Base-by-base conservation (phyloP, 2,113 vertebrate species). In the Lonchura striata region DNA sequence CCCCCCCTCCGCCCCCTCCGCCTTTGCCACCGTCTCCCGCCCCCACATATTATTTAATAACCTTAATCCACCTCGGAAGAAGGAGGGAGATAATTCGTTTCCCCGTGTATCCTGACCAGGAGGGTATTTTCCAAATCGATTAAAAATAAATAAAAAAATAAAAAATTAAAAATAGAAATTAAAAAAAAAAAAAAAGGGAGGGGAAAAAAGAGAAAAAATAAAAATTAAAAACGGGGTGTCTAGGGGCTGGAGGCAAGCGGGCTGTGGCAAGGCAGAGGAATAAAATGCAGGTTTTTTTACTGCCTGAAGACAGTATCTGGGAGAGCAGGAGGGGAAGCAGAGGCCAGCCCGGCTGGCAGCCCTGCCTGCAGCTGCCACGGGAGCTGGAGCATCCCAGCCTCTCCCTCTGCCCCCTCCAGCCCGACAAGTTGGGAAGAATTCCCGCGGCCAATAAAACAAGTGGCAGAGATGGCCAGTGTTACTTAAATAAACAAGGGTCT, bases 401-500 rank as follows among this genome's bases (percentile, higher is more conserved):
- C 79, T 87, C 17, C 91, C 95, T 81, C 39, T 82, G 90, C 85
- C 88, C 57, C 71, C 96, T 93, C 85, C 50, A 4, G 94, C 90
- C 94, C 82, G 84, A 86, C 92, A 91, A 97, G 97, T 96, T 94
- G 54, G 87, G 90, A 90, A 82, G 94, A 91, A 97, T 95, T 90
- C 93, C 37, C 50, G 65, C 68, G 93, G 93, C 97, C 98, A 97
- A 97, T 96, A 97, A 97, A 97, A 90, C 96, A 88, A 95, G 94
- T 77, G 96, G 97, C 96, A 88, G 97, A 96, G 97, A 96, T 94
- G 98, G 98, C 96, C 97, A 97, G 98, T 93, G 97, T 97, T 97
- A 94, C 96, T 96, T 97, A 98, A 98, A 98, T 98, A 98, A 98
- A 98, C 98, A 98, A 98, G 96, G 97, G 96, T 98, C 98, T 98